Base-by-base conservation (phyloP, 2,888 invertebrate species). In the Creontiades dilutus region DNA sequence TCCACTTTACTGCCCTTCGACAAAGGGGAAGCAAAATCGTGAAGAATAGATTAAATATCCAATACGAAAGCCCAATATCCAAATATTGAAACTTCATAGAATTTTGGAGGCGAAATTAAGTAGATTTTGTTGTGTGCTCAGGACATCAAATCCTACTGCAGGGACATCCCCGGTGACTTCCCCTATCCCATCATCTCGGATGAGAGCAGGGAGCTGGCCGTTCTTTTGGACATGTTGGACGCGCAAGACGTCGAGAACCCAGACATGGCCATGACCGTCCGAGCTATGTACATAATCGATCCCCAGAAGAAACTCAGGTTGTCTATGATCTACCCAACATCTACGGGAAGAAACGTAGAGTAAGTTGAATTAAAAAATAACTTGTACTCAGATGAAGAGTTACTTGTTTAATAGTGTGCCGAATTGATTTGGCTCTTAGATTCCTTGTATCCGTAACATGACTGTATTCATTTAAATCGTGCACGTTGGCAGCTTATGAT, bases 181-280 rank as follows among this genome's bases (percentile, higher is more conserved):
- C 96, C 97, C 0, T 97, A 96, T 93, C 97, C 97, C 19, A 97
- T 98, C 91, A 96, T 98, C 92, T 96, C 97, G 16, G 97, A 98
- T 93, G 95, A 95, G 68, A 94, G 94, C 12, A 95, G 97, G 19
- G 95, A 95, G 76, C 93, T 98, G 92, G 97, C 97, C 23, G 95
- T 96, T 0, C 92, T 94, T 92, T 93, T 98, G 90, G 96, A 96
- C 91, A 97, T 98, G 97, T 94, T 97, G 90, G 97, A 97, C 93
- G 96, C 96, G 91, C 95, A 95, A 48, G 95, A 96, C 93, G 95
- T 95, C 92, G 94, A 96, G 92, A 94, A 95, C 91, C 94, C 94
- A 37, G 95, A 96, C 84, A 93, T 95, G 85, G 96, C 96, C 11
- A 94, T 95, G 92, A 97, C 97, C 12, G 95, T 96, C 87, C 94